Percentiles rank a stretch among this genome's conserved stretches.
Evolutionary conservation across 2,113 vertebrate genomes (phyloP).

Genomic region (Gymnogyps californianus): DNA sequence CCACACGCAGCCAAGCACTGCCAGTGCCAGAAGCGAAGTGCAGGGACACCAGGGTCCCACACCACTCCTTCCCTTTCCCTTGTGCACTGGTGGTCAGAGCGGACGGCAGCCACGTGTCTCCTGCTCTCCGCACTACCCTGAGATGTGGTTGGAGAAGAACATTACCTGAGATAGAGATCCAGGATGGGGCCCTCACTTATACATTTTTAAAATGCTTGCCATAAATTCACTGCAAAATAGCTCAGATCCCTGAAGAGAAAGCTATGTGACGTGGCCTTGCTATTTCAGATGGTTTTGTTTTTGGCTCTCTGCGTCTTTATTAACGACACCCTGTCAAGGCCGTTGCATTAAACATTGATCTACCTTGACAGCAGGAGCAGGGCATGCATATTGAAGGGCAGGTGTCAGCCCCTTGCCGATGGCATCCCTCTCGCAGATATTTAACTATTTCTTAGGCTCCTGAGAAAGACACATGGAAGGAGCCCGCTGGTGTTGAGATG

Average conservation of each 20-base stretch:
- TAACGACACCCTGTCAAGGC: background rate
- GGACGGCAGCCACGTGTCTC: rapidly evolving
- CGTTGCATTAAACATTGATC: background rate
- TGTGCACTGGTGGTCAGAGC: background rate
- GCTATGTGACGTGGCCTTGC: background rate
- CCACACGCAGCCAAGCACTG: background rate
- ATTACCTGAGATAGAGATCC: background rate
- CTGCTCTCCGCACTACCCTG: background rate
- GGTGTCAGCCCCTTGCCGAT: background rate
- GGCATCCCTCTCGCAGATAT: background rate
- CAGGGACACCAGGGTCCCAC: background rate
- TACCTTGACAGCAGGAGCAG: conserved; percentile 14
- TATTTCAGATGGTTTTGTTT: background rate
- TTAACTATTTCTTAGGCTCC: background rate
- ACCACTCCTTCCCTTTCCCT: background rate
- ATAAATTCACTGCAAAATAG: background rate
- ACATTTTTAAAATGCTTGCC: background rate
- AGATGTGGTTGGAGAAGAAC: rapidly evolving
- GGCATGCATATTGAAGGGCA: background rate
- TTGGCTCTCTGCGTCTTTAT: conserved; percentile 15
- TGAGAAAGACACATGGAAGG: background rate
- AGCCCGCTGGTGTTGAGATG: background rate
- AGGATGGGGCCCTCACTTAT: background rate
- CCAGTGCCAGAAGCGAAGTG: background rate
- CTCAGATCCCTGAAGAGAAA: background rate